These are phyloP conservation scores for Lordiphosa andalusiaca DNA, from an alignment of 2,888 invertebrate genomes.

Conservation along the genomic window DNA sequence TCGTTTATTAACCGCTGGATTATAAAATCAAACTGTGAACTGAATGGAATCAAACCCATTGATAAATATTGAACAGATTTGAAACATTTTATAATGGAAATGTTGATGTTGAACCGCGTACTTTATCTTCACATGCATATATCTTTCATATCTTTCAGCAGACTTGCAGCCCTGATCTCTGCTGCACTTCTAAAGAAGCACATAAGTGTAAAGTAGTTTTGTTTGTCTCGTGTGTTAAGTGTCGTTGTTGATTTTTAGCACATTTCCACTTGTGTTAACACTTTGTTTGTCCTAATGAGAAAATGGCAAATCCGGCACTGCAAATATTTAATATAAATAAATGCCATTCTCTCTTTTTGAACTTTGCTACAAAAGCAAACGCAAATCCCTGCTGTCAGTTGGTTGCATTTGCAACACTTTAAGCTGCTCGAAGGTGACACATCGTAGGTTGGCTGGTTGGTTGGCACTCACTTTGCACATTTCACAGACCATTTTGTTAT, in stretches of 20 bases:
- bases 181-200: constrained; percentile 3
- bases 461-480: constrained; percentile 9
- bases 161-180: not conserved
- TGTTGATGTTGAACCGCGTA: no score
- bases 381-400: constrained; percentile 33
- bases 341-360: not conserved
- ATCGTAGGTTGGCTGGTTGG: constrained; percentile 12
- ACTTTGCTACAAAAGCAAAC: not conserved
- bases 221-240: constrained; percentile 6
- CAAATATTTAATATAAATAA: no score
- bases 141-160: no score
- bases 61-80: no score
- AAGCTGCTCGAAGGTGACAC: constrained; percentile 33
- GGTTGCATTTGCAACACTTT: constrained; percentile 25
- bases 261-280: constrained; percentile 20
- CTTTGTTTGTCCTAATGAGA: constrained; percentile 12
- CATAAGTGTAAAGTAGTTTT: not conserved
- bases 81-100: no score
- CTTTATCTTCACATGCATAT: no score
- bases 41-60: no score
- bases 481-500: constrained; percentile 21
- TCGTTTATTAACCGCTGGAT: no score
- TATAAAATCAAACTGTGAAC: no score
- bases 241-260: constrained; percentile 39
- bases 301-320: constrained; percentile 15